Conservation (phyloP, 2,113 vertebrate species). For the Sialia sialis region DNA sequence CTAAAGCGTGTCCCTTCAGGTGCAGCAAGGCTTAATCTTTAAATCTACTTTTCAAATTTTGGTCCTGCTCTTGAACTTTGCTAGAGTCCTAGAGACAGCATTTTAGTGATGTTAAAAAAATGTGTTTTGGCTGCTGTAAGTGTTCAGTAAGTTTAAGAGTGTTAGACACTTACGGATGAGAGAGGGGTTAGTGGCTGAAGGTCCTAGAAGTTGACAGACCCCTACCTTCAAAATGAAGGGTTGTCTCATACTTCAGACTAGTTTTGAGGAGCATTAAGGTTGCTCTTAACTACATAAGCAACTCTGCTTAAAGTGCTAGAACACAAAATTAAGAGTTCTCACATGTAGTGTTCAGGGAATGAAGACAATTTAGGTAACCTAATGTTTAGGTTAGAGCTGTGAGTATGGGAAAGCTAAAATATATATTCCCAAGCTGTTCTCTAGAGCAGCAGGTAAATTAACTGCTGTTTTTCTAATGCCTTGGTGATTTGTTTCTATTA, state of each 20-base stretch:
- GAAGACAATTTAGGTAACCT: neutral
- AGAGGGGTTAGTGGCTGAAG: neutral
- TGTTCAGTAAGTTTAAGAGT: neutral
- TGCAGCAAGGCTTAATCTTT: neutral
- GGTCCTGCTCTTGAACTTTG: neutral
- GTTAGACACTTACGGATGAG: neutral
- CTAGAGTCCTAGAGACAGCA: rapidly evolving
- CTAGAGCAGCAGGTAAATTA: neutral
- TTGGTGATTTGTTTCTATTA: neutral
- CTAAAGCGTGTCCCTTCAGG: neutral
- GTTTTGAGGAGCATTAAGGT: neutral
- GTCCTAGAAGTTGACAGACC: neutral
- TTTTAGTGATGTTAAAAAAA: neutral
- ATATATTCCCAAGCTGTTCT: neutral
- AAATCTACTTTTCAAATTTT: neutral
- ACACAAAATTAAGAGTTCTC: neutral
- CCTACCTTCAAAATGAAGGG: neutral
- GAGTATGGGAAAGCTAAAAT: neutral
- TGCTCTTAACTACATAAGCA: neutral
- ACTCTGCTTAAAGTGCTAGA: neutral
- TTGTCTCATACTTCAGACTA: neutral
- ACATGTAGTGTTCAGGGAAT: neutral
- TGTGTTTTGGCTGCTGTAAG: neutral
- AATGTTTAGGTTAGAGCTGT: neutral
- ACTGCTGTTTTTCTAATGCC: neutral